These are phyloP conservation scores for Drosophila heteroneura DNA, from an alignment of 2,888 invertebrate genomes.

Conservation along the genomic window DNA sequence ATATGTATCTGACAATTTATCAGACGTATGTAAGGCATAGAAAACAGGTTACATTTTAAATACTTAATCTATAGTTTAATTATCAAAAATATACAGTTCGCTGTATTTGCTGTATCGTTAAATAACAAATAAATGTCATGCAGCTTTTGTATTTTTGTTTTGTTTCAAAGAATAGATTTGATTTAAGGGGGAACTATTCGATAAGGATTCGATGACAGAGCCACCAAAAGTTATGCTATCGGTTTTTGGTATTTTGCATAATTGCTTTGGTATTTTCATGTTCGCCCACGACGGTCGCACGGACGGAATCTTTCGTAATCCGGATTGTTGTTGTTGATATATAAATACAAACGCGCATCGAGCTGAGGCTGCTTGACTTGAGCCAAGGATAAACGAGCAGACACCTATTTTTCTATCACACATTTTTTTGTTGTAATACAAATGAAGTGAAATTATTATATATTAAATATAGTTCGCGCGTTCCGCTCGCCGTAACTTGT, in stretches of 20 bases:
- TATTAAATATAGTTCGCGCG: conserved; percentile 20
- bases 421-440: neutral
- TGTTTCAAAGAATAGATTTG: neutral
- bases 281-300: conserved; percentile 22
- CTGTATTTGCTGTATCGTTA: neutral
- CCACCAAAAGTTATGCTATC: neutral
- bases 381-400: conserved; percentile 27
- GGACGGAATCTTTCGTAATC: conserved; percentile 38
- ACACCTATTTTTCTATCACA: neutral
- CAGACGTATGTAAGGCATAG: too few relatives aligned
- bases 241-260: neutral
- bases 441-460: neutral
- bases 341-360: neutral
- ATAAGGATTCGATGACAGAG: neutral
- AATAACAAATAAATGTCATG: neutral
- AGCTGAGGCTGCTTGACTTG: neutral
- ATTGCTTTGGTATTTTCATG: neutral
- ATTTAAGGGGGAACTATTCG: neutral
- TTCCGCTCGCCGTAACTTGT: conserved; percentile 22
- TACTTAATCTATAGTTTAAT: too few relatives aligned
- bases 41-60: too few relatives aligned
- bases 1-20: neutral
- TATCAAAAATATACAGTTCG: too few relatives aligned
- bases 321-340: conserved; percentile 35
- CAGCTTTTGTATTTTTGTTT: neutral